Evolutionary conservation across 2,113 vertebrate genomes (phyloP), one percentile per base, ranked within the genome.

Genomic region (Mohoua ochrocephala): DNA sequence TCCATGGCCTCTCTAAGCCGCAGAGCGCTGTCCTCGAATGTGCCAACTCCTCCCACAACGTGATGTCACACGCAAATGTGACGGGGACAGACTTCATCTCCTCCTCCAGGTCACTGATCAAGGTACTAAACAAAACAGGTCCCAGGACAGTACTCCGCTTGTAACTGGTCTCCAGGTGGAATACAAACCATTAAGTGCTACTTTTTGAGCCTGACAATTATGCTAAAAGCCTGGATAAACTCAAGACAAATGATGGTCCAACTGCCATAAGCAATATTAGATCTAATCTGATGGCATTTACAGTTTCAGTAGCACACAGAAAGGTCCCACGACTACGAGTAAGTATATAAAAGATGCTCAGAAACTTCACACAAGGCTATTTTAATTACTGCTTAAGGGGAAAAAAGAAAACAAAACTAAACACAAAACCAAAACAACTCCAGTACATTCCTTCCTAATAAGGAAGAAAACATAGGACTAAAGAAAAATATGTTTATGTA

Each of bases 41-140:
- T 7, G 7, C 18, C 56, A 71, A 0, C 35, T 50, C 10, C 31
- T 52, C 23, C 35, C 9, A 9, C n/a, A 37, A 5, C 0, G 2
- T 35, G 61, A 88, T 27, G 33, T 19, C 61, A 56, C 49, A 9
- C 6, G 35, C 19, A 89, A 28, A 37, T 61, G 30, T 49, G 24
- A 53, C 20, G 18, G 42, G 22, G 35, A 79, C 16, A 71, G 35
- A 33, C 23, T 64, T 64, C 16, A 35, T 26, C 30, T 79, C 44
- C 41, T 90, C 61, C 57, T 56, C 27, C 54, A 80, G 50, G 47
- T 42, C 56, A 87, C 4, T 44, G 37, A 73, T 52, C 45, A 41
- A 64, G 22, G 22, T 23, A 69, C 35, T 31, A 53, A 85, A 71
- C 10, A 68, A 19, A 49, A 73, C 3, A 73, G 27, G 10, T 31